Evolutionary conservation across 2,797 vertebrate genomes (phyloP).

Genomic region (Geotria australis): DNA sequence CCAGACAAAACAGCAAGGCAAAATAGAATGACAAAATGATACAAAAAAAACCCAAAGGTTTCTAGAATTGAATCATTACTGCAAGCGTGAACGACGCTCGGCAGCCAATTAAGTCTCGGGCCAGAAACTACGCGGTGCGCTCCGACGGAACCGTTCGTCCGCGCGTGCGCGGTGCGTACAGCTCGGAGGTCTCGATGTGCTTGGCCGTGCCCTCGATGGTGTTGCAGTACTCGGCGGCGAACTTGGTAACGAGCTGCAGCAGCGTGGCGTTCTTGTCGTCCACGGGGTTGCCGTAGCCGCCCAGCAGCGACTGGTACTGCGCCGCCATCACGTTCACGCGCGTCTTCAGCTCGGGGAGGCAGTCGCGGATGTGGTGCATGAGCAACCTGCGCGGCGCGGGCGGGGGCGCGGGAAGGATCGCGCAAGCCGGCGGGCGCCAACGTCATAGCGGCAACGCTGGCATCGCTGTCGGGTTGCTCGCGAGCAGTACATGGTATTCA

Average conservation of each 20-base stretch:
- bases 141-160: too few relatives aligned
- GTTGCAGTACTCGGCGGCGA: constrained; percentile 93
- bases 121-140: background rate
- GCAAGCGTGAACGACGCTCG: background rate
- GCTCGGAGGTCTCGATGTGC: constrained; percentile 85
- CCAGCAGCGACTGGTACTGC: constrained; percentile 82
- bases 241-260: constrained; percentile 95
- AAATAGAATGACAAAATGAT: too few relatives aligned
- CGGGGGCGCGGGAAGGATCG: too few relatives aligned
- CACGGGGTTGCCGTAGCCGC: constrained; percentile 83
- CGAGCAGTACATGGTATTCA: too few relatives aligned
- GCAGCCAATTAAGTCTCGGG: background rate
- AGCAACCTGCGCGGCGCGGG: constrained; percentile 25
- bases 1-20: too few relatives aligned
- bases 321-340: constrained; percentile 86
- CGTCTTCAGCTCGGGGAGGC: constrained; percentile 83
- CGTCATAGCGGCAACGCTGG: too few relatives aligned
- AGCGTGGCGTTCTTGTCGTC: constrained; percentile 85
- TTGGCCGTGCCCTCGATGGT: constrained; percentile 98
- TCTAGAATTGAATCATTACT: background rate
- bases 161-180: constrained; percentile 23
- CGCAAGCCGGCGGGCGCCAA: too few relatives aligned
- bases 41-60: too few relatives aligned
- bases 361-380: constrained; percentile 97
- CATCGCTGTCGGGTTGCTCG: too few relatives aligned